Conservation (phyloP, 1,140 invertebrate species). For the Drosophila equinoxialis region DNA sequence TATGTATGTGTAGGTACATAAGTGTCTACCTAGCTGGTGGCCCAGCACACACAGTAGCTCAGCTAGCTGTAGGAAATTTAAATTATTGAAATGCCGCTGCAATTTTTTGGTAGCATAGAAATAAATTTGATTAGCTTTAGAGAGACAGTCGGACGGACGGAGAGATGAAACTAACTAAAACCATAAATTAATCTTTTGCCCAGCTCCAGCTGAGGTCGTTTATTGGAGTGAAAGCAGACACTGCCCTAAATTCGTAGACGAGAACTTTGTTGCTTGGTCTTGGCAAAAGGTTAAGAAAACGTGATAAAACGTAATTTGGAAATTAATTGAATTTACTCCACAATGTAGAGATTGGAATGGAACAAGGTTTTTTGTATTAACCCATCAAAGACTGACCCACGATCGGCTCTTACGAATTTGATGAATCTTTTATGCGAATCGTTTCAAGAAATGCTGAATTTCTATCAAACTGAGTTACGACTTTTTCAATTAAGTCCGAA, state of each 20-base stretch:
- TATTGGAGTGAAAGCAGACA: conserved; percentile 2
- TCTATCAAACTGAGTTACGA: no score
- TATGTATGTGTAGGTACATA: no score
- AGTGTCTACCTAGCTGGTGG: no score
- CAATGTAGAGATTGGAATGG: background rate
- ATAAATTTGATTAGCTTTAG: conserved; percentile 16
- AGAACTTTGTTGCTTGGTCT: background rate
- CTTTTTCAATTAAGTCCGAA: no score
- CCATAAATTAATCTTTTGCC: conserved; percentile 3
- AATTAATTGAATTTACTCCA: conserved; percentile 3
- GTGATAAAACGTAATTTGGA: conserved; percentile 1
- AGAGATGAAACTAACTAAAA: background rate
- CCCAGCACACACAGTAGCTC: background rate
- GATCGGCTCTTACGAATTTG: no score
- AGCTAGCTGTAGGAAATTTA: conserved; percentile 1
- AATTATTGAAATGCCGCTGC: conserved; percentile 18
- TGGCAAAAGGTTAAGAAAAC: background rate
- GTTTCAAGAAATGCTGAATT: no score
- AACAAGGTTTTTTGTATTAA: background rate
- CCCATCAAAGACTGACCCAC: no score
- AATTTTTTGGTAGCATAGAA: conserved; percentile 7
- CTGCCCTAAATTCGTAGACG: background rate
- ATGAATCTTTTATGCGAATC: no score
- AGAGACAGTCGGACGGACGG: background rate
- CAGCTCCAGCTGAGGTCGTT: background rate